Percentiles rank a stretch among this genome's conserved stretches.
These are phyloP conservation scores for Entomobrya proxima DNA, from an alignment of 2,888 invertebrate genomes.

Conservation along the genomic window DNA sequence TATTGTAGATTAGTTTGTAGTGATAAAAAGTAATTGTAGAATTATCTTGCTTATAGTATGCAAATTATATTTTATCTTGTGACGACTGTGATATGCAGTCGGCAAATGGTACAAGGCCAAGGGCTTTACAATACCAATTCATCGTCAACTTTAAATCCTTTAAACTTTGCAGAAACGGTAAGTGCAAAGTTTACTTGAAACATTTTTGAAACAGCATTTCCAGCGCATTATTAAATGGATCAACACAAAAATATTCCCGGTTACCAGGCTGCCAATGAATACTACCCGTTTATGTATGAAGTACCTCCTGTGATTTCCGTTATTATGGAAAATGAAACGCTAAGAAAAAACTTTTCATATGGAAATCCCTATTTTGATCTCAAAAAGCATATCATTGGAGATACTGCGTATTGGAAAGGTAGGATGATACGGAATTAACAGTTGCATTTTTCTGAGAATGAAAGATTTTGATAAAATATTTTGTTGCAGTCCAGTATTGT, in stretches of 20 bases:
- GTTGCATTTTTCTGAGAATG: not conserved
- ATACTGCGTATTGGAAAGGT: slow-evolving; percentile 69
- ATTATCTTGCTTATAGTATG: slow-evolving; percentile 51
- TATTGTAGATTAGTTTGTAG: not conserved
- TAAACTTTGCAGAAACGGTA: slow-evolving; percentile 63
- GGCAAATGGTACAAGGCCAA: not conserved
- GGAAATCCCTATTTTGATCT: slow-evolving; percentile 67
- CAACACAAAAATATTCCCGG: not conserved
- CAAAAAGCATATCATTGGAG: slow-evolving; percentile 61
- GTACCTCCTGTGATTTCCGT: slow-evolving; percentile 72
- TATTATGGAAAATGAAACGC: slow-evolving; percentile 65
- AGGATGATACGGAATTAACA: not conserved
- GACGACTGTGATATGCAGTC: slow-evolving; percentile 42
- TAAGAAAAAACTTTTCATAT: slow-evolving; percentile 67
- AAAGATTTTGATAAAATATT: not conserved
- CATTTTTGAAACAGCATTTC: too few relatives aligned
- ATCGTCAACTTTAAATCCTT: slow-evolving; percentile 61
- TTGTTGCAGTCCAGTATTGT: slow-evolving; percentile 69
- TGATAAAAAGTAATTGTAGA: not conserved
- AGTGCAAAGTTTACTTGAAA: slow-evolving; percentile 18
- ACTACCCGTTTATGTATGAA: slow-evolving; percentile 72
- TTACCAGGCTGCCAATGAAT: slow-evolving; percentile 65
- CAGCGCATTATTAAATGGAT: too few relatives aligned
- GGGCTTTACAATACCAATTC: slow-evolving; percentile 36
- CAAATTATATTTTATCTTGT: slow-evolving; percentile 34